Base-by-base conservation (phyloP, 2,113 vertebrate species). In the Lampris megalopsis region DNA sequence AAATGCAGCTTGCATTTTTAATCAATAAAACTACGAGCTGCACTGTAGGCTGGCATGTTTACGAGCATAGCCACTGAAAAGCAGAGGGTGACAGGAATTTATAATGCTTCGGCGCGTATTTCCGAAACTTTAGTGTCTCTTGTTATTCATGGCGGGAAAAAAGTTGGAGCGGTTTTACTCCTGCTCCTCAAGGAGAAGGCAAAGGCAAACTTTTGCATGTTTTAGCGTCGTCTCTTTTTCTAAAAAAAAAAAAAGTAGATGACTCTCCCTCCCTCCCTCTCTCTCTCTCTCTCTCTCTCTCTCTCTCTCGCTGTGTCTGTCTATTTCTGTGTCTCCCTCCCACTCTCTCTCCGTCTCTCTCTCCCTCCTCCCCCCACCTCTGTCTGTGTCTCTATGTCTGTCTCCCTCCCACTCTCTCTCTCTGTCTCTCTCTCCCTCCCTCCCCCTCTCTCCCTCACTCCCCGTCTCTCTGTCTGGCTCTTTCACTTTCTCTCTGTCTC, bases 21-120 rank as follows among this genome's bases (percentile, higher is more conserved):
- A 38, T 42, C 35, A 13, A 52, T 52, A 73, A 63, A 62, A 73
- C 68, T 69, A 64, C 37, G 35, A 35, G 45, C 61, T 49, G 45
- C 43, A 72, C 58, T 3, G 24, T n/a, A 60, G 40, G 40, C 52
- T 36, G 59, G 63, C 60, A 68, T 53, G 74, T 85, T 88, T 86
- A 86, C 54, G 80, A 79, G 75, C 37, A 61, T 47, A n/a, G 45
- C 71, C 78, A 72, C 83, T 85, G 68, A 84, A 81, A 79, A 69
- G 63, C 71, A 68, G 70, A 76, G 41, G 66, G 59, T 57, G 72
- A 83, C 77, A 53, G 52, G 13, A 71, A 58, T 83, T 85, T 75
- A 80, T 73, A 70, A 73, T 62, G 75, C 82, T 66, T 57, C 24
- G 11, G 52, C 35, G 48, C 70, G 69, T 70, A 65, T 72, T 63